Conservation (phyloP, 2,888 invertebrate species). For the Spisula subtruncata region DNA sequence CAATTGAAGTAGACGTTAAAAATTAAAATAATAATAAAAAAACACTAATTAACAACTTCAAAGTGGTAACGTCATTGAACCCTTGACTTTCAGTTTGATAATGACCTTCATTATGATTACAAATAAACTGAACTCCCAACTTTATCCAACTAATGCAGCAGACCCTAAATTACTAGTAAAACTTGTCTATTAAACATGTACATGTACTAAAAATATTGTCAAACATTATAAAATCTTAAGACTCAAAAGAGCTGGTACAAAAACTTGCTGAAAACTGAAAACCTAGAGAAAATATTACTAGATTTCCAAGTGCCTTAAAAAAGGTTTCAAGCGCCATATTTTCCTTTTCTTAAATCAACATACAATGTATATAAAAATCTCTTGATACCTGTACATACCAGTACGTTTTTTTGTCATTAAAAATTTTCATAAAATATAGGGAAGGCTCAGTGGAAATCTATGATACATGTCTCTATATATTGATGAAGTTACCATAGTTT, state of each 20-base stretch:
- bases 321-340: too few relatives aligned
- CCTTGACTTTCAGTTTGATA: background rate
- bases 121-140: background rate
- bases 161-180: too few relatives aligned
- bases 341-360: too few relatives aligned
- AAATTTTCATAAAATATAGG: background rate
- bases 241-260: background rate
- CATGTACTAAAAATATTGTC: background rate
- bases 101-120: background rate
- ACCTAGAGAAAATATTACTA: too few relatives aligned
- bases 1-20: background rate
- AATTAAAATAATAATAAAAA: too few relatives aligned
- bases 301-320: too few relatives aligned
- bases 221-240: background rate
- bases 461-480: too few relatives aligned
- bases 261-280: too few relatives aligned
- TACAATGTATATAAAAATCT: too few relatives aligned
- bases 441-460: too few relatives aligned
- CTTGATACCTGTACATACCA: background rate
- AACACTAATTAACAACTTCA: background rate
- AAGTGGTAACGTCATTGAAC: background rate
- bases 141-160: too few relatives aligned
- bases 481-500: too few relatives aligned
- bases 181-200: background rate
- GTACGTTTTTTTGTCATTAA: background rate